phyloP scores from a whole-genome alignment of 2,113 vertebrate genomes.

The Brachyistius frenatus region DNA sequence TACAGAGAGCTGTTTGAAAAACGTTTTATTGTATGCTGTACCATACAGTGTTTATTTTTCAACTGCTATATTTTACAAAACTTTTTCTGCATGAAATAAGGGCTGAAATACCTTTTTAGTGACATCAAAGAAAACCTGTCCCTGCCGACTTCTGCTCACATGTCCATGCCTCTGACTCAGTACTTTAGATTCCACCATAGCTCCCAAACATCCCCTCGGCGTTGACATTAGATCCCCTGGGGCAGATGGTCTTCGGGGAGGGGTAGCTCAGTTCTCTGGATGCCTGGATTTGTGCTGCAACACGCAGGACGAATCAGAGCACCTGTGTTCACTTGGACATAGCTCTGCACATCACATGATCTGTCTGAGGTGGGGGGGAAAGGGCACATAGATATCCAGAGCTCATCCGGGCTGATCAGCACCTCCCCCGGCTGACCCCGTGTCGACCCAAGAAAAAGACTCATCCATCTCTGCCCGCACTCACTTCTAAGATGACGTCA shows the following conservation, averaged over 20 bases:
- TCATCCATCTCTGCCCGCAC: constrained; percentile 48
- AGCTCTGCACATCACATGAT: constrained; percentile 68
- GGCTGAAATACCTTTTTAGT: constrained; percentile 18
- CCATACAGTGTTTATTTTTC: neutral
- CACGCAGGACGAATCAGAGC: constrained; percentile 83
- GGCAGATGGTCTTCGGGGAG: constrained; percentile 76
- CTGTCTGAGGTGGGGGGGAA: constrained; percentile 28
- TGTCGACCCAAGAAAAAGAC: constrained; percentile 48
- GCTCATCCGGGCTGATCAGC: constrained; percentile 48
- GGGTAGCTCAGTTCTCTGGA: constrained; percentile 67
- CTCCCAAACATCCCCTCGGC: constrained; percentile 72
- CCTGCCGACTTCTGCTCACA: constrained; percentile 33
- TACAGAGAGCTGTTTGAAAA: constrained; percentile 6
- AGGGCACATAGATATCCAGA: constrained; percentile 21
- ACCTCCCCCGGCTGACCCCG: constrained; percentile 52
- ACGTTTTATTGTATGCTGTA: neutral
- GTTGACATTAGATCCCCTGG: constrained; percentile 79
- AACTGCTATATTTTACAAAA: constrained; percentile 1
- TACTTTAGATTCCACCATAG: constrained; percentile 68
- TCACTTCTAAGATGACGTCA: constrained; percentile 45
- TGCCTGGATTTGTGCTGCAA: constrained; percentile 78
- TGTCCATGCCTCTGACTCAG: constrained; percentile 57
- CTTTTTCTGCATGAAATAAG: constrained; percentile 23
- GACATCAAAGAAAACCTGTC: constrained; percentile 22
- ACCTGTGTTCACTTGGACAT: constrained; percentile 83